Conservation (phyloP, 2,797 vertebrate species). For the Sebastes taczanowskii region DNA sequence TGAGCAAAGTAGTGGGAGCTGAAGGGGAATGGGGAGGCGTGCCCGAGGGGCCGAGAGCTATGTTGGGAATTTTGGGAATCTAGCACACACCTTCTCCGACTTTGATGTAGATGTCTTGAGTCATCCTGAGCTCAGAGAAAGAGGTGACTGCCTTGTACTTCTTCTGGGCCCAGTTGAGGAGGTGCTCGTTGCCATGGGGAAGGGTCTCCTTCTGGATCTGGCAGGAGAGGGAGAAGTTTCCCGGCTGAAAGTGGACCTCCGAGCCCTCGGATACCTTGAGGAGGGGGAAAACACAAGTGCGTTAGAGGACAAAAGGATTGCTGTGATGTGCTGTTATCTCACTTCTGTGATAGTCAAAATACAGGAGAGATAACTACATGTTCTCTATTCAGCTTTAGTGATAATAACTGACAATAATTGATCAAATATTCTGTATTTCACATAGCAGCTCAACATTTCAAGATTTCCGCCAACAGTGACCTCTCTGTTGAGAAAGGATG, state of each 20-base stretch:
- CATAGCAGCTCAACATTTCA: neutral
- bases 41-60: slow-evolving; percentile 48
- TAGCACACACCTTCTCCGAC: slow-evolving; percentile 93
- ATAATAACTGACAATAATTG: neutral
- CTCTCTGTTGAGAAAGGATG: slow-evolving; percentile 49
- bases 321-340: slow-evolving; percentile 1
- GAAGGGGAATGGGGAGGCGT: slow-evolving; percentile 24
- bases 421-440: neutral
- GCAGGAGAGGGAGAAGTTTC: slow-evolving; percentile 87
- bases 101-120: slow-evolving; percentile 95
- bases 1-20: slow-evolving; percentile 46
- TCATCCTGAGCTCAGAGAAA: slow-evolving; percentile 95
- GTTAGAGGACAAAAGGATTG: slow-evolving; percentile 36
- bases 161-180: slow-evolving; percentile 91
- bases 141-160: slow-evolving; percentile 93
- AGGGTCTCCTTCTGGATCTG: slow-evolving; percentile 82
- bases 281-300: slow-evolving; percentile 14
- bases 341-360: neutral
- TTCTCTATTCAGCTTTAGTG: neutral
- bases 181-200: slow-evolving; percentile 90
- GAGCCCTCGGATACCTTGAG: slow-evolving; percentile 90
- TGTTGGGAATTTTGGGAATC: slow-evolving; percentile 56
- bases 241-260: slow-evolving; percentile 84
- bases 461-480: slow-evolving; percentile 24
- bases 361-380: neutral